phyloP scores from a whole-genome alignment of 1,140 invertebrate species.

The Micrasema longulum region DNA sequence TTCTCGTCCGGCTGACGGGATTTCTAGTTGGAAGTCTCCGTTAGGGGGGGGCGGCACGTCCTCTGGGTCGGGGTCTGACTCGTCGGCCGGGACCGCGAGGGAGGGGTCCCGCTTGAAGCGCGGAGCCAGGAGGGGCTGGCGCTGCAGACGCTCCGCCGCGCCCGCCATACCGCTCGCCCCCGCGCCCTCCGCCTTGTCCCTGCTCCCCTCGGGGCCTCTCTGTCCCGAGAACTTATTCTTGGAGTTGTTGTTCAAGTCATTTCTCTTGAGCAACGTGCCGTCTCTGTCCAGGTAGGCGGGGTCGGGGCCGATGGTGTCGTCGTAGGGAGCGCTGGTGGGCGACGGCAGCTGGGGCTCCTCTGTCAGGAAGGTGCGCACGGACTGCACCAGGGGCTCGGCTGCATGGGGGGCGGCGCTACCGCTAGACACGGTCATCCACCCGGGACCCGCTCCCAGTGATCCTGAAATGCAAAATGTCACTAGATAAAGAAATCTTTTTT shows the following conservation, averaged over 20 bases:
- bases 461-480: conserved; percentile 63
- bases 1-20: conserved; percentile 61
- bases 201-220: conserved; percentile 54
- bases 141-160: conserved; percentile 66
- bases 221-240: conserved; percentile 51
- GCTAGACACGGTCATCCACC: conserved; percentile 67
- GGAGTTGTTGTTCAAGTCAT: conserved; percentile 68
- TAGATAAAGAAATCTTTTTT: too few species aligned
- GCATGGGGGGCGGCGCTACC: conserved; percentile 61
- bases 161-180: conserved; percentile 61
- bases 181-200: conserved; percentile 20
- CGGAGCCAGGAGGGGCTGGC: conserved; percentile 66
- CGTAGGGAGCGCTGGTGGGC: conserved; percentile 54
- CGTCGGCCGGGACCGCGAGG: conserved; percentile 57
- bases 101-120: conserved; percentile 60
- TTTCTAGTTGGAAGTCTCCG: conserved; percentile 65
- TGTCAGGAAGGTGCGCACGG: conserved; percentile 65
- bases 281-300: conserved; percentile 24
- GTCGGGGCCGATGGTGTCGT: conserved; percentile 39
- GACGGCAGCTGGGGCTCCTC: conserved; percentile 58
- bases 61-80: conserved; percentile 65
- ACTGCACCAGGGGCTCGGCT: conserved; percentile 65
- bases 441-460: conserved; percentile 63
- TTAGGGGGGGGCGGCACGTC: conserved; percentile 59
- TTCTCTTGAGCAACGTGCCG: conserved; percentile 57